phyloP scores from a whole-genome alignment of 35 echinoderm and acorn worm genomes.

The Stichopus chloronotus region DNA sequence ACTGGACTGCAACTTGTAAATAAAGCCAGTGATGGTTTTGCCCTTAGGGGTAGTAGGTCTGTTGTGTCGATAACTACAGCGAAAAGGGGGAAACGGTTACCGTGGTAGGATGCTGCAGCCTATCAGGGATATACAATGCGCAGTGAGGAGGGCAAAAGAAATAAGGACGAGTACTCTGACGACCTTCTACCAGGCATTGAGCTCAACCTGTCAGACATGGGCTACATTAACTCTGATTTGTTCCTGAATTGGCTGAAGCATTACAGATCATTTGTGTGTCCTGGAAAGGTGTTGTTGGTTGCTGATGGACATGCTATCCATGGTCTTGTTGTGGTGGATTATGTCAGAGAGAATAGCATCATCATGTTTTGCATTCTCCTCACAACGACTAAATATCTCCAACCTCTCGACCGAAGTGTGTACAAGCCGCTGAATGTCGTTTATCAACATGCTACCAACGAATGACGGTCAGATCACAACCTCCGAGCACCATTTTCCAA shows the following conservation, averaged over 20 bases:
- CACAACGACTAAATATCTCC: slow-evolving; percentile 52
- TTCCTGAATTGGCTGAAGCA: slow-evolving; percentile 58
- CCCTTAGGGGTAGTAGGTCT: slow-evolving; percentile 43
- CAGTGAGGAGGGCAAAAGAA: slow-evolving; percentile 42
- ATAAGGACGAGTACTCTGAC: slow-evolving; percentile 43
- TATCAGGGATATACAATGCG: slow-evolving; percentile 45
- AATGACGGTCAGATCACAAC: not conserved
- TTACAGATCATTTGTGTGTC: slow-evolving; percentile 13
- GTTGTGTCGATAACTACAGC: slow-evolving; percentile 54
- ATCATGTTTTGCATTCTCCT: slow-evolving; percentile 44
- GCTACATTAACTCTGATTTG: slow-evolving; percentile 51
- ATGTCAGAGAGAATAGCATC: slow-evolving; percentile 39
- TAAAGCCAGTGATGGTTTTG: not conserved
- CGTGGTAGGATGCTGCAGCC: slow-evolving; percentile 60
- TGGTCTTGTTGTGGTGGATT: not conserved
- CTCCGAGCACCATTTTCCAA: slow-evolving; percentile 47
- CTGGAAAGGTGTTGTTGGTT: slow-evolving; percentile 19
- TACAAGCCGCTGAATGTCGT: slow-evolving; percentile 50
- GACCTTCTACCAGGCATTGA: slow-evolving; percentile 41
- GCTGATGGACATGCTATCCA: slow-evolving; percentile 9
- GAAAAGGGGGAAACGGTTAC: slow-evolving; percentile 62
- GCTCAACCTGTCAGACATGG: slow-evolving; percentile 31
- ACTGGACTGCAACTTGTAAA: slow-evolving; percentile 50
- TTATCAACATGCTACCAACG: slow-evolving; percentile 49
- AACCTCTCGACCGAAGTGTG: slow-evolving; percentile 40